Base-by-base conservation (phyloP, 2,797 vertebrate genomes). In the Erethizon dorsatum region DNA sequence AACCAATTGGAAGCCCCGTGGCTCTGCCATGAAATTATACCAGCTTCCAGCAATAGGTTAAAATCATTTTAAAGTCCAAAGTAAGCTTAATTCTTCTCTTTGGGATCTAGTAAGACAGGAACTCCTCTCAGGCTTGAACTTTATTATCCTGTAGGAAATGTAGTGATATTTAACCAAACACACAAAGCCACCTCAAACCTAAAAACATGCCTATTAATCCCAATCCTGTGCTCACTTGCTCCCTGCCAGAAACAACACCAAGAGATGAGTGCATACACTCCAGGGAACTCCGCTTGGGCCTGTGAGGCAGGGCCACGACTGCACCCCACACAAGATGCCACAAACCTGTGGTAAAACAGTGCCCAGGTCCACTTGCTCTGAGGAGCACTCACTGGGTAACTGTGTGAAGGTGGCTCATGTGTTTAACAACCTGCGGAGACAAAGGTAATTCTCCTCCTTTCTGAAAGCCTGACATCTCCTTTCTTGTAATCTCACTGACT, bases 401-500 rank as follows among this genome's bases (percentile, higher is more conserved):
- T n/a, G 22, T 73, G 5, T 31, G 41, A 90, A 73, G 87, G 77
- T 52, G 75, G 28, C 71, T 83, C 67, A 15, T 28, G 10, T 4
- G 33, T 57, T 47, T 57, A 28, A 54, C 15, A 26, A 33, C 50
- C 73, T 37, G 63, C 41, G 69, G 14, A 73, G 73, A 88, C 2
- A 18, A 93, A 56, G 92, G 82, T 54, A 28, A 75, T 61, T 56
- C 50, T 20, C 92, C 28, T 47, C 47, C 65, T 85, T 92, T 63
- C 90, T 52, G 47, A 71, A 88, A 45, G 54, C 31, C 73, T 80
- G 37, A 37, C 28, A 31, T 57, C 78, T 73, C 71, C 67, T 77
- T 78, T 50, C 90, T 71, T 90, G 7, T 57, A 59, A 93, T 80
- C 88, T 80, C 88, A 28, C 57, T 56, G 95, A 83, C 77, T 33